phyloP scores from a whole-genome alignment of 2,888 invertebrate genomes.

The Labia minor region DNA sequence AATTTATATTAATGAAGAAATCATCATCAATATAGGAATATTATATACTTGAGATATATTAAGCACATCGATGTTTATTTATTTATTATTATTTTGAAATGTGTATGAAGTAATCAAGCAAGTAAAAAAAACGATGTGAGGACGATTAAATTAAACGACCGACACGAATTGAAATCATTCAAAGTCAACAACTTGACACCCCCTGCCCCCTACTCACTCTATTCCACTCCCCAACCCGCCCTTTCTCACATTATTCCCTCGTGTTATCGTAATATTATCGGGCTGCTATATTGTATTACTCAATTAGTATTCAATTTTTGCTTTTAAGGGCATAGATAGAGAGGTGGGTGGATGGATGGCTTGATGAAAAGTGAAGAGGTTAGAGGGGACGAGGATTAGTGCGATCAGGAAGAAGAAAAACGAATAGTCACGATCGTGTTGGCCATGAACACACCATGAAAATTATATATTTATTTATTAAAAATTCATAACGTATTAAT shows the following conservation, averaged over 20 bases:
- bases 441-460: neutral
- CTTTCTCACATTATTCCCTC: too few relatives aligned
- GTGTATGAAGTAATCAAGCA: neutral
- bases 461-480: slow-evolving; percentile 7
- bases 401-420: neutral
- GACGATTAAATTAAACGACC: neutral
- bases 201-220: too few relatives aligned
- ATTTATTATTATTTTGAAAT: too few relatives aligned
- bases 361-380: too few relatives aligned
- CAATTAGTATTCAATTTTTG: neutral
- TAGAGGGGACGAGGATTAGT: too few relatives aligned
- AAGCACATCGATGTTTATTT: too few relatives aligned
- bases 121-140: neutral
- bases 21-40: neutral
- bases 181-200: neutral
- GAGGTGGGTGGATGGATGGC: too few relatives aligned
- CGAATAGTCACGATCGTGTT: neutral
- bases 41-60: too few relatives aligned
- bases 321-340: too few relatives aligned
- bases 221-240: too few relatives aligned
- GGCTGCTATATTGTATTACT: too few relatives aligned
- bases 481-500: neutral
- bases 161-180: slow-evolving; percentile 4
- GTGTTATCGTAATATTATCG: too few relatives aligned
- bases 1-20: neutral